Base-by-base conservation (phyloP, 2,888 invertebrate species). In the Apotomis capreana region DNA sequence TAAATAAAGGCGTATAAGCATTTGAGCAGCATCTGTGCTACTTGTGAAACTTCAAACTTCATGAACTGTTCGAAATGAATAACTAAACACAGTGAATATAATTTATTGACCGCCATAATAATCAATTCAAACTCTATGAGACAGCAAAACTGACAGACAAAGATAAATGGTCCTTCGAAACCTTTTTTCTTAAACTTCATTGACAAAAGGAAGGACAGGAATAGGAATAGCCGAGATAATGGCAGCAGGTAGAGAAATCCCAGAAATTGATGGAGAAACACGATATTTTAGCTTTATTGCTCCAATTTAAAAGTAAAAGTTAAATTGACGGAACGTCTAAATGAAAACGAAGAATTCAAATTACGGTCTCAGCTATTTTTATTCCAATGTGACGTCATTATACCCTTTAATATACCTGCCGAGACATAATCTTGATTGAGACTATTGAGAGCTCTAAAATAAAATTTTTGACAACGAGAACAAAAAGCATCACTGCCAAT, bases 301-400 rank as follows among this genome's bases (percentile, higher is more conserved):
- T 59, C 68, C 51, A 62, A 72, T 68, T 68, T 72, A 63, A 68
- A 72, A 71, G 71, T 62, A 68, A 67, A 71, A 71, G 70, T 55
- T 4, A 40, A 70, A 67, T 69, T 69, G 58, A 49, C 60, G 49
- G 44, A 64, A 65, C 70, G 40, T 10, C 37, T 1, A 13, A 69
- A 69, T 60, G n/a, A 37, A 55, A 44, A 36, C n/a, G n/a, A 46
- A 54, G n/a, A 46, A 60, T 59, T 37, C 9, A 10, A 13, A 69
- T 37, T 55, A 49, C 37, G 13, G 26, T 15, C 40, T 40, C 26
- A 5, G 46, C 55, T 54, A 65, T 65, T 0, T 57, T 55, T 55
- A 26, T 65, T 57, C 36, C 44, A 26, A 46, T 36, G 15, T 57
- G 46, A 13, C 44, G 9, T 57, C 55, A 57, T 57, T n/a, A 55